phyloP scores from a whole-genome alignment of 1,140 invertebrate species.

The Chironomus striatipennis region DNA sequence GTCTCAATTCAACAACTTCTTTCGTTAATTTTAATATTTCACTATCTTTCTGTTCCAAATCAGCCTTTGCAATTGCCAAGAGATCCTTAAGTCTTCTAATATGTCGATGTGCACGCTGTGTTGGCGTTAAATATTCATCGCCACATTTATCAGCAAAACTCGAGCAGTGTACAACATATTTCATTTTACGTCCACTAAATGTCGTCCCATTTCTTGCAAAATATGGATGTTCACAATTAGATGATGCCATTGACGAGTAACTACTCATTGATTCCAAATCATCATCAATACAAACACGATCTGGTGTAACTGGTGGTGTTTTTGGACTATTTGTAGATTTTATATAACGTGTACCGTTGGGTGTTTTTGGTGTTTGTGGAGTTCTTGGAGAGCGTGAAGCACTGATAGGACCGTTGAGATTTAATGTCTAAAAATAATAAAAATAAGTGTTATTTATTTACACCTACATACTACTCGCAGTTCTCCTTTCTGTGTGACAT shows the following conservation, averaged over 20 bases:
- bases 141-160: slow-evolving; percentile 60
- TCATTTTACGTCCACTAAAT: slow-evolving; percentile 56
- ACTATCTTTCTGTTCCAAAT: slow-evolving; percentile 67
- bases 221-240: slow-evolving; percentile 66
- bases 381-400: slow-evolving; percentile 36
- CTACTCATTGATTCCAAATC: slow-evolving; percentile 68
- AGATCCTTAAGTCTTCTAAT: slow-evolving; percentile 62
- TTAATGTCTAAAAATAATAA: slow-evolving; percentile 15
- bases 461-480: slow-evolving; percentile 34
- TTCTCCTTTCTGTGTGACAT: slow-evolving; percentile 37
- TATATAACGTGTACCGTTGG: slow-evolving; percentile 25
- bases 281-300: slow-evolving; percentile 58
- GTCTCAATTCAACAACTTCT: slow-evolving; percentile 68
- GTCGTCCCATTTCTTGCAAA: slow-evolving; percentile 73
- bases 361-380: slow-evolving; percentile 32
- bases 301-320: slow-evolving; percentile 52
- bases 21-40: slow-evolving; percentile 67
- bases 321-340: slow-evolving; percentile 33
- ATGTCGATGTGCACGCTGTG: slow-evolving; percentile 70
- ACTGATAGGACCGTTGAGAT: slow-evolving; percentile 36
- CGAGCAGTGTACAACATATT: slow-evolving; percentile 74
- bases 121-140: slow-evolving; percentile 76
- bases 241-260: slow-evolving; percentile 62
- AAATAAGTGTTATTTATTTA: slow-evolving; percentile 26
- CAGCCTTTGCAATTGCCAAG: slow-evolving; percentile 60